Base-by-base conservation (phyloP, 2,113 vertebrate genomes). In the Nothoprocta perdicaria region DNA sequence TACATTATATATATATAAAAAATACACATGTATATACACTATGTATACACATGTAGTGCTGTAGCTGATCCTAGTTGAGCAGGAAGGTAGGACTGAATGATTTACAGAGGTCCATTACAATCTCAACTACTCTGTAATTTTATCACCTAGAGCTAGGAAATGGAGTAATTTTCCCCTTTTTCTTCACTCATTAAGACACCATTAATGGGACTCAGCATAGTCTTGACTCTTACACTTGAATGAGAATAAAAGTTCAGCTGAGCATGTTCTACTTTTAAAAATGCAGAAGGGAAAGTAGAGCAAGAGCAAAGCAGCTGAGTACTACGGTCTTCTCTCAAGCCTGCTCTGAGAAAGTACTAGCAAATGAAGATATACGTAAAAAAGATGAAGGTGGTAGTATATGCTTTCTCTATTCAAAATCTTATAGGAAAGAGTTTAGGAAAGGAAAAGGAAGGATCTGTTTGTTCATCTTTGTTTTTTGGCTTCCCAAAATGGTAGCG, bases 161-260 rank as follows among this genome's bases (percentile, higher is more conserved):
- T 18, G 35, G 13, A 43, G 15, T 43, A 57, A 90, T 93, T 87
- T 86, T 89, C 61, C 62, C 46, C 46, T 19, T 46, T 46, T 43
- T 43, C 12, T 21, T 17, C 46, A 21, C 46, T 46, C 46, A 46
- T 46, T 86, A 74, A 86, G 80, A 88, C 14, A 66, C 52, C 63
- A 77, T 86, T 93, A 93, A 88, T 79, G 78, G 45, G 81, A 82
- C 46, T 71, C 82, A 93, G 94, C 50, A 58, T 72, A 82, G 77
- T 38, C 84, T 35, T 1, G 0, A 52, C 46, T 87, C n/a, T 88
- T 74, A 86, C 19, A 65, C 43, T 87, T 72, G 66, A 85, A 45
- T 79, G 61, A 93, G 89, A 90, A 89, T 92, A 79, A 93, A 90
- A 95, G 63, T n/a, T 48, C 55, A 93, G 73, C 63, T 1, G 1